Evolutionary conservation across 2,888 invertebrate species (phyloP).

Genomic region (Lumbricus terrestris): DNA sequence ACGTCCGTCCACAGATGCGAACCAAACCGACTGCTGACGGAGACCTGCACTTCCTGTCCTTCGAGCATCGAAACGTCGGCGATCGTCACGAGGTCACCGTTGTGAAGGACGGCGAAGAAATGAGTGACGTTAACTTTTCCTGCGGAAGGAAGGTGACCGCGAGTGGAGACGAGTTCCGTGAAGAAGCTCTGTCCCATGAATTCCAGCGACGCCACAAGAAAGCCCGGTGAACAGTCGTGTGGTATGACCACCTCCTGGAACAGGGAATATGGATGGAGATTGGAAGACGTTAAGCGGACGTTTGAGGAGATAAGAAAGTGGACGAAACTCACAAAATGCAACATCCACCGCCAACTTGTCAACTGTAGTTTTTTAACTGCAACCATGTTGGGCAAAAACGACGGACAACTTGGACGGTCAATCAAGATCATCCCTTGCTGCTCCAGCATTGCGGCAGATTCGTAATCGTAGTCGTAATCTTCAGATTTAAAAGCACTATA

Average conservation of each 20-base stretch:
- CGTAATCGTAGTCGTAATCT: too few relatives aligned
- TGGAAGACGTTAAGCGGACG: background rate
- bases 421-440: background rate
- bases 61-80: slow-evolving; percentile 36
- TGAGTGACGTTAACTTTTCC: slow-evolving; percentile 16
- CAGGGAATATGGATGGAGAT: background rate
- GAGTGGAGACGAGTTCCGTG: background rate
- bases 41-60: slow-evolving; percentile 35
- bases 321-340: background rate
- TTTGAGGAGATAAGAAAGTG: background rate
- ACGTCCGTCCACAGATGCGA: slow-evolving; percentile 32
- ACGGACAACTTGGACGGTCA: background rate
- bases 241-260: background rate
- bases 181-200: slow-evolving; percentile 34
- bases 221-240: slow-evolving; percentile 29
- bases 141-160: background rate
- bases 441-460: background rate
- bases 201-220: slow-evolving; percentile 29
- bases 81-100: slow-evolving; percentile 42
- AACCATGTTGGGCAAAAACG: background rate
- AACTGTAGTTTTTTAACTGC: background rate
- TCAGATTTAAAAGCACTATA: too few relatives aligned
- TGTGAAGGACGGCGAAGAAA: slow-evolving; percentile 29
- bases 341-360: background rate
- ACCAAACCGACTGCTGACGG: slow-evolving; percentile 34